Percentiles rank a stretch among this genome's conserved stretches.
Evolutionary conservation across 2,113 vertebrate genomes (phyloP).

Genomic region (Eidolon helvum): DNA sequence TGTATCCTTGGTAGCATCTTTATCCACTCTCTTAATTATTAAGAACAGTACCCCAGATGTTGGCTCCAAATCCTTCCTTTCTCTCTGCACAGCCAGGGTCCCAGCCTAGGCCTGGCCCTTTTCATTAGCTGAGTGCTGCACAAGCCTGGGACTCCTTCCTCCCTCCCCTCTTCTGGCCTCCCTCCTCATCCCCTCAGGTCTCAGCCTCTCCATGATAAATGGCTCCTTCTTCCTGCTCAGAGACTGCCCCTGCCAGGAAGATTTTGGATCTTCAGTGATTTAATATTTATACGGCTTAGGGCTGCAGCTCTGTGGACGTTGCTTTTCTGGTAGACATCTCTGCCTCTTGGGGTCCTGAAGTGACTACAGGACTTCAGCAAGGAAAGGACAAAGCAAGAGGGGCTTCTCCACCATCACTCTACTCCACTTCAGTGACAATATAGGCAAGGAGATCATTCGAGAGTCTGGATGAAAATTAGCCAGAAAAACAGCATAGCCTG

Average conservation of each 20-base stretch:
- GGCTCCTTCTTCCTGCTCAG: neutral
- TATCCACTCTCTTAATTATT: neutral
- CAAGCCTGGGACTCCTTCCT: neutral
- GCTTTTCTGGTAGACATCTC: neutral
- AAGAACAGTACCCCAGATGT: neutral
- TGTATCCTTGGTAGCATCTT: no score
- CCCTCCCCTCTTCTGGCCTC: accelerated
- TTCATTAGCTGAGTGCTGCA: no score
- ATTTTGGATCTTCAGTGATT: neutral
- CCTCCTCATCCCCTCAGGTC: neutral
- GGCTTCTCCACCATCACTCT: neutral
- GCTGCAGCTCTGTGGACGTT: neutral
- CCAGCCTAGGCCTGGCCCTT: neutral
- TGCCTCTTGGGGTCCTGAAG: neutral
- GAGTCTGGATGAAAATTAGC: neutral
- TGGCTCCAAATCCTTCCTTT: neutral
- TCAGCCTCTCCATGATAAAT: neutral
- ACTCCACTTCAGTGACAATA: neutral
- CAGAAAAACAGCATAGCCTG: neutral
- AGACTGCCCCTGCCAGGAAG: neutral
- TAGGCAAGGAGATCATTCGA: neutral
- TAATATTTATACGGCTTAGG: conserved; percentile 1
- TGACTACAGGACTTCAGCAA: neutral
- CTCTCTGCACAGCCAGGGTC: neutral
- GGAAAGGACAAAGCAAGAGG: neutral